phyloP scores from a whole-genome alignment of 2,888 invertebrate species.

The Masnerella sp. region DNA sequence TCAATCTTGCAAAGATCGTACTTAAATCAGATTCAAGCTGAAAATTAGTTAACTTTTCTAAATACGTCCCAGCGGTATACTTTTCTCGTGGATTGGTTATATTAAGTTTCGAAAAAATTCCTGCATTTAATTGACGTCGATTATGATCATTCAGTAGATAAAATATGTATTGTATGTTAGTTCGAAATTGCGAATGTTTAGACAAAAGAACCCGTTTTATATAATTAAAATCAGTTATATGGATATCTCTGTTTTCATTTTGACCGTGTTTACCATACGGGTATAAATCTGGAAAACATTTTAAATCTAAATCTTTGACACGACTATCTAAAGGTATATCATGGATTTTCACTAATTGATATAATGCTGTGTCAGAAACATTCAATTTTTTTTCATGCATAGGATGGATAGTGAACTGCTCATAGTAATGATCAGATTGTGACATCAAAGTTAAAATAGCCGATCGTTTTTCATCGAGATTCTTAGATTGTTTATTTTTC shows the following conservation, averaged over 20 bases:
- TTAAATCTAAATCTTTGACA: constrained; percentile 52
- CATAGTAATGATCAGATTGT: constrained; percentile 18
- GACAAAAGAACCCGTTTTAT: constrained; percentile 21
- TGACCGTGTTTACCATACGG: constrained; percentile 53
- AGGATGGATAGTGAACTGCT: constrained; percentile 10
- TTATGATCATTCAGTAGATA: constrained; percentile 56
- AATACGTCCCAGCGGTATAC: too few relatives aligned
- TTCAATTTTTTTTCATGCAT: constrained; percentile 11
- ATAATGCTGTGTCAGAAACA: neutral
- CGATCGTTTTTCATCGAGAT: constrained; percentile 14
- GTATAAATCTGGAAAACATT: constrained; percentile 59
- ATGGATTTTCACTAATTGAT: constrained; percentile 55
- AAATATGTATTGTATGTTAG: constrained; percentile 25
- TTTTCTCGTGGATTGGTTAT: constrained; percentile 15
- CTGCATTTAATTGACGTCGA: constrained; percentile 28
- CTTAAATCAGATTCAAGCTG: too few relatives aligned
- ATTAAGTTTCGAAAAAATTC: constrained; percentile 36
- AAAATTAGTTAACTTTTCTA: too few relatives aligned
- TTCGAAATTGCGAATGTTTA: constrained; percentile 16
- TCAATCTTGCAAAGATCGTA: too few relatives aligned
- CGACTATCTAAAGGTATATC: constrained; percentile 59
- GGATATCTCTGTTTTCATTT: constrained; percentile 39
- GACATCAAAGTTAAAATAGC: constrained; percentile 31
- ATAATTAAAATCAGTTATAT: constrained; percentile 61
- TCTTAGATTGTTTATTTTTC: neutral